phyloP scores from a whole-genome alignment of 2,888 invertebrate species.

The Dinocampus coccinellae region DNA sequence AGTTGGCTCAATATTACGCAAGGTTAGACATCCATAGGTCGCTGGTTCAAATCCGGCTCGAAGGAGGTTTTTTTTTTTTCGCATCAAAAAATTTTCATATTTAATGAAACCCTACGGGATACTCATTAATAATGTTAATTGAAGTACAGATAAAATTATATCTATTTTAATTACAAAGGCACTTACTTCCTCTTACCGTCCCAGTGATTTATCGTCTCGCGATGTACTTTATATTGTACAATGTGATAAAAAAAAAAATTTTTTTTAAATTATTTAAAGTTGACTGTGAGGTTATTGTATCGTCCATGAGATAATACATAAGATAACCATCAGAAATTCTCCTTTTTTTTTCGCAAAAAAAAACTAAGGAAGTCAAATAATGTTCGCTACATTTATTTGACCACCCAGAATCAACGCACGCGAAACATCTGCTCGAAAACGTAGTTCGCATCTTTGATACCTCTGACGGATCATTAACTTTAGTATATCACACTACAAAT shows the following conservation, averaged over 20 bases:
- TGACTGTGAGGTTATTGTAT: not conserved
- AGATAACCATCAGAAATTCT: conserved; percentile 13
- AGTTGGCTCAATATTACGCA: conserved; percentile 34
- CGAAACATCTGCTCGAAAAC: conserved; percentile 41
- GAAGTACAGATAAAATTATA: not conserved
- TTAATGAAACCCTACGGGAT: not conserved
- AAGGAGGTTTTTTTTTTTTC: conserved; percentile 58
- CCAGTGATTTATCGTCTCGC: not conserved
- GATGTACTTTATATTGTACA: not conserved
- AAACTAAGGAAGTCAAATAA: conserved; percentile 27
- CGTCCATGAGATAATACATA: not conserved
- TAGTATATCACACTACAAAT: conserved; percentile 28
- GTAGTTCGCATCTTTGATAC: conserved; percentile 2
- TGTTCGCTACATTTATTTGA: conserved; percentile 35
- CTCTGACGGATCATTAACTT: conserved; percentile 39
- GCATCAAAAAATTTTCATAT: not conserved
- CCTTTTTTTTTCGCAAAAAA: not conserved
- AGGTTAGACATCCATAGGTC: conserved; percentile 64
- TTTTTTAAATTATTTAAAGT: not conserved
- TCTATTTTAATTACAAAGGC: not conserved
- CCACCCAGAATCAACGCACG: conserved; percentile 40
- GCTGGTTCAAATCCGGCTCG: conserved; percentile 69
- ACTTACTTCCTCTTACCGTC: not conserved
- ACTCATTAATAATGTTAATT: conserved; percentile 19
- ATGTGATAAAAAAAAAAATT: not conserved